Evolutionary conservation across 2,113 vertebrate genomes (phyloP), one percentile per base, ranked within the genome.

Genomic region (Cottus gobio): DNA sequence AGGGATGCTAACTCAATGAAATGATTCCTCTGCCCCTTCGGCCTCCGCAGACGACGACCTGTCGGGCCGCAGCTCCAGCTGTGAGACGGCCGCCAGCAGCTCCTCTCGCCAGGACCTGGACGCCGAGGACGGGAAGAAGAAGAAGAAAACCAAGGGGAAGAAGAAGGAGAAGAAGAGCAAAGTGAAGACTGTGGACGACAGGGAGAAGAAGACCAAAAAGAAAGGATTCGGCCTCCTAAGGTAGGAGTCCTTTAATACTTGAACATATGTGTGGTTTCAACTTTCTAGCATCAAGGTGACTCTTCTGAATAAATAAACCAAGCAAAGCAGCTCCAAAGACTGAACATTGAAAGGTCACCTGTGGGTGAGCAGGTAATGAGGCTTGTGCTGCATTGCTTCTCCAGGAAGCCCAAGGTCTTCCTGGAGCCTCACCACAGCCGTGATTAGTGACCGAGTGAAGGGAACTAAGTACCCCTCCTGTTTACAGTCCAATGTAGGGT

Each of bases 171-270:
- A 97, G 69, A 92, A 96, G 93, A 82, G 86, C 93, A 94, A 93
- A 88, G 94, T 94, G 75, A 97, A 96, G 96, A 97, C 30, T 22
- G 66, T 16, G 2, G 96, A 97, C 67, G 96, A 98, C 7, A 86
- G 84, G 0, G 97, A 97, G 56, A 96, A 95, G 77, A 98, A 97
- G 93, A 94, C 89, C 13, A 97, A 97, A 94, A 98, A 94, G 93
- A 98, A 96, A 70, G 96, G 96, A 4, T 96, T 99, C 15, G 95
- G 94, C 3, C 94, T 99, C 88, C 85, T 99, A 83, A 96, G 97
- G 97, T 99, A 97, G 77, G 90, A 50, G 3, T 61, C 24, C 11
- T 63, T 34, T 15, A 20, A 34, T 30, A 56, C 30, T 31, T 58
- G 4, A 15, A 39, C 26, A 11, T 58, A 22, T 71, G 39, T 22